phyloP scores from a whole-genome alignment of 2,113 vertebrate species.

The Callospermophilus lateralis region DNA sequence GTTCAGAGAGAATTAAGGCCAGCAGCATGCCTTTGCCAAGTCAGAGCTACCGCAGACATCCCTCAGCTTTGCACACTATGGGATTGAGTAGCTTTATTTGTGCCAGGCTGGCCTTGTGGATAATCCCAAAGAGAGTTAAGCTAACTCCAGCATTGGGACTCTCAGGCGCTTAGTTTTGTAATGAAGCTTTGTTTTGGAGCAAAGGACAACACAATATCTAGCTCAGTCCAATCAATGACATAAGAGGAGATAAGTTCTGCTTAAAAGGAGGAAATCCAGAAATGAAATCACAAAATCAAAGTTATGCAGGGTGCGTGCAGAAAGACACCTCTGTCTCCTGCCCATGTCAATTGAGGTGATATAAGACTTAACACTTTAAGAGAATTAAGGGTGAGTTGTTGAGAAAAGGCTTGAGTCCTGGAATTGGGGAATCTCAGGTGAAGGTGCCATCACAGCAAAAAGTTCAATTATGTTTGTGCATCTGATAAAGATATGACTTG shows the following conservation, averaged over 20 bases:
- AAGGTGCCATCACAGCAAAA: background rate
- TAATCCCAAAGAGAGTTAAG: background rate
- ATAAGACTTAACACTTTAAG: background rate
- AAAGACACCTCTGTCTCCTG: background rate
- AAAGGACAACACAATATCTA: background rate
- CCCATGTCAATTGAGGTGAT: background rate
- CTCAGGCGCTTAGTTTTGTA: background rate
- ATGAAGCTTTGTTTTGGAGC: background rate
- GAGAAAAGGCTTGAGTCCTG: conserved; percentile 3
- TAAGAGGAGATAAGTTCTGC: background rate
- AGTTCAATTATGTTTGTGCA: background rate
- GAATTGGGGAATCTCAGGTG: background rate
- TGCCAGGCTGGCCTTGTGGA: background rate
- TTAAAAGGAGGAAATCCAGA: background rate
- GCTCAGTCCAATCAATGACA: background rate
- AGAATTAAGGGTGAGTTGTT: background rate
- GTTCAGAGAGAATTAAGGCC: background rate
- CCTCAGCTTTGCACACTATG: background rate
- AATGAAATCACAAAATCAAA: conserved; percentile 1
- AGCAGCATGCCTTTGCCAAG: background rate
- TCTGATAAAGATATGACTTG: conserved; percentile 27
- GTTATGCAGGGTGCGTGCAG: background rate
- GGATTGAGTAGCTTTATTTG: background rate
- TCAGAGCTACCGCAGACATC: background rate
- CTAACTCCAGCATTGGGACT: background rate